Conservation (phyloP, 2,113 vertebrate genomes). For the Callopanchax toddi region DNA sequence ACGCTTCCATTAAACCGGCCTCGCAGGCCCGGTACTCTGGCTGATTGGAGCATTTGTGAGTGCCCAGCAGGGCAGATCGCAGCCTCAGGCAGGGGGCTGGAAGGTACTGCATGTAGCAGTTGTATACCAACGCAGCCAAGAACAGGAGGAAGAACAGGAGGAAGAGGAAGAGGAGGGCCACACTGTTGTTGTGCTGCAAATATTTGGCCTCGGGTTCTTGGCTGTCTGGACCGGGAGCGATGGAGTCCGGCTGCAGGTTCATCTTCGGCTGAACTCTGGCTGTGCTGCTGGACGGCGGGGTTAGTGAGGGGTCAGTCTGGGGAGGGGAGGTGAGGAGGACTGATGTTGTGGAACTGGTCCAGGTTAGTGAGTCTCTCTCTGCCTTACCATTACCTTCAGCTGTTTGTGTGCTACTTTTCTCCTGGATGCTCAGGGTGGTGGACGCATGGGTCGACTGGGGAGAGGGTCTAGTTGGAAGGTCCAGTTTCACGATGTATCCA, state of each 20-base stretch:
- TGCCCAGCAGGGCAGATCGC: slow-evolving; percentile 84
- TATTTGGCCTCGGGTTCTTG: slow-evolving; percentile 83
- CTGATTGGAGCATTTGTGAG: slow-evolving; percentile 82
- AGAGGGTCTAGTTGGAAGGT: slow-evolving; percentile 58
- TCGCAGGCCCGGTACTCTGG: slow-evolving; percentile 87
- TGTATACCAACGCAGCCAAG: slow-evolving; percentile 86
- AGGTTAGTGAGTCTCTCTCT: slow-evolving; percentile 65
- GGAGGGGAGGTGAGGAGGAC: slow-evolving; percentile 61
- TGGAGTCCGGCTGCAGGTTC: slow-evolving; percentile 70
- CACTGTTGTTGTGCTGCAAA: slow-evolving; percentile 86
- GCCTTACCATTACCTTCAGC: slow-evolving; percentile 81
- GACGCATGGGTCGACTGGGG: slow-evolving; percentile 22
- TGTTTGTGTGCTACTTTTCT: slow-evolving; percentile 19
- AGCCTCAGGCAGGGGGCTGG: slow-evolving; percentile 89
- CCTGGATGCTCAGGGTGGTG: slow-evolving; percentile 16
- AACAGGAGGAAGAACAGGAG: slow-evolving; percentile 92
- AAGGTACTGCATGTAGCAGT: slow-evolving; percentile 96
- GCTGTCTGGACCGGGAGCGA: slow-evolving; percentile 67
- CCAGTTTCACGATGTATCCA: slow-evolving; percentile 86
- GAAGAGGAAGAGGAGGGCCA: slow-evolving; percentile 88
- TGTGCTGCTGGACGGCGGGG: slow-evolving; percentile 73
- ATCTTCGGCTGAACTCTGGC: slow-evolving; percentile 52
- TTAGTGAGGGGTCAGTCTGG: slow-evolving; percentile 75
- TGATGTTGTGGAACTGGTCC: slow-evolving; percentile 65
- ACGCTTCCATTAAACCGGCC: slow-evolving; percentile 85